These are phyloP conservation scores for Stenurella melanura DNA, from an alignment of 2,888 invertebrate species.

Conservation along the genomic window DNA sequence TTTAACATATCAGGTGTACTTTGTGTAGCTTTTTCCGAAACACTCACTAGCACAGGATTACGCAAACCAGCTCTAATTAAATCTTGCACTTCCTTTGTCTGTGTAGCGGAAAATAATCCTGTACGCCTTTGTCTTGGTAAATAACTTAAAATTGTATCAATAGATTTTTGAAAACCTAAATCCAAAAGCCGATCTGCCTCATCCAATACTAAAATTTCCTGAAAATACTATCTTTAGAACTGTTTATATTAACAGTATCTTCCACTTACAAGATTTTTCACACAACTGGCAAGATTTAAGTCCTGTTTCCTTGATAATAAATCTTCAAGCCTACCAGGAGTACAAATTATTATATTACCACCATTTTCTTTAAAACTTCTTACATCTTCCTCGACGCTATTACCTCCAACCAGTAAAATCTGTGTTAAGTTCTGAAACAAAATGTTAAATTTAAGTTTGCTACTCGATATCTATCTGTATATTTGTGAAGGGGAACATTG, in stretches of 20 bases:
- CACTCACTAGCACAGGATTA: constrained; percentile 93
- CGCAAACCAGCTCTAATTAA: constrained; percentile 94
- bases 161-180: constrained; percentile 89
- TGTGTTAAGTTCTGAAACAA: constrained; percentile 73
- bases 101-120: constrained; percentile 99
- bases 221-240: constrained; percentile 57
- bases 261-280: constrained; percentile 84
- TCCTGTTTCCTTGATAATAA: constrained; percentile 83
- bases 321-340: constrained; percentile 95
- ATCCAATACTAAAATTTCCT: constrained; percentile 95
- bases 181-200: constrained; percentile 97
- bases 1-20: constrained; percentile 83
- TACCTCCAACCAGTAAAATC: constrained; percentile 88
- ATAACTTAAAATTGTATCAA: constrained; percentile 92
- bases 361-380: constrained; percentile 80
- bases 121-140: constrained; percentile 95
- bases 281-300: constrained; percentile 81
- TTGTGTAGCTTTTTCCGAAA: constrained; percentile 88
- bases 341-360: constrained; percentile 92
- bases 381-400: constrained; percentile 85
- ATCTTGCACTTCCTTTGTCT: constrained; percentile 94
- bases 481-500: no score
- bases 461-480: no score
- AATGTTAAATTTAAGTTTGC: constrained; percentile 61
- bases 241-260: background rate